Base-by-base conservation (phyloP, 2,113 vertebrate species). In the Siniperca chuatsi region DNA sequence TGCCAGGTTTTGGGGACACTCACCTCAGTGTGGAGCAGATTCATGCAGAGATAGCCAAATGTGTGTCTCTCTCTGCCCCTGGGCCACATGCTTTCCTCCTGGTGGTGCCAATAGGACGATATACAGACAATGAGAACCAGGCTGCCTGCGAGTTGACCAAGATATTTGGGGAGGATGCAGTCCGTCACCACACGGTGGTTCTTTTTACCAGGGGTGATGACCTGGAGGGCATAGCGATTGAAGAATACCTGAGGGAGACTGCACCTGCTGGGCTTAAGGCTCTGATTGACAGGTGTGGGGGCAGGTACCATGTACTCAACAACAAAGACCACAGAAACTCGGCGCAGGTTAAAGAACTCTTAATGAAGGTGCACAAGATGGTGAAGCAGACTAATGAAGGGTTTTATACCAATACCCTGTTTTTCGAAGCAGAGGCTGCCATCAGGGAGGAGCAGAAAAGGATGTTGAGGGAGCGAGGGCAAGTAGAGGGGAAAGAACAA, bases 1-100 rank as follows among this genome's bases (percentile, higher is more conserved):
- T 95, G 93, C 96, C 96, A 0, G 96, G 96, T 2, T 96, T 96
- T n/a, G 95, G 95, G 29, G 96, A 96, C 93, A 96, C 96, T 21
- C 87, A 79, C 2, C 85, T 94, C 44, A 87, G 82, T 10, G 0
- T 37, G 16, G 92, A 92, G 64, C 81, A 95, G 85, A 82, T 93
- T 55, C 76, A 93, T 7, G 37, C 72, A 15, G 95, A 96, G 71
- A 89, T 96, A 0, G 93, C 95, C 4, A 95, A 92, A 48, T 96
- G 96, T 55, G 92, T 96, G 62, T 64, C 82, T 12, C 89, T 95
- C 21, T 93, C 86, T 0, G 84, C 94, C 0, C 95, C 96, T 0
- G 96, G 96, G 2, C 96, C 95, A 0, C 96, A 96, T 3, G 95
- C 94, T 2, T 96, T 96, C 84, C 94, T 96, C 57, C 82, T 96